Percentiles rank a stretch among this genome's conserved stretches.
phyloP scores from a whole-genome alignment of 2,888 invertebrate species.

The Limnephilus lunatus region DNA sequence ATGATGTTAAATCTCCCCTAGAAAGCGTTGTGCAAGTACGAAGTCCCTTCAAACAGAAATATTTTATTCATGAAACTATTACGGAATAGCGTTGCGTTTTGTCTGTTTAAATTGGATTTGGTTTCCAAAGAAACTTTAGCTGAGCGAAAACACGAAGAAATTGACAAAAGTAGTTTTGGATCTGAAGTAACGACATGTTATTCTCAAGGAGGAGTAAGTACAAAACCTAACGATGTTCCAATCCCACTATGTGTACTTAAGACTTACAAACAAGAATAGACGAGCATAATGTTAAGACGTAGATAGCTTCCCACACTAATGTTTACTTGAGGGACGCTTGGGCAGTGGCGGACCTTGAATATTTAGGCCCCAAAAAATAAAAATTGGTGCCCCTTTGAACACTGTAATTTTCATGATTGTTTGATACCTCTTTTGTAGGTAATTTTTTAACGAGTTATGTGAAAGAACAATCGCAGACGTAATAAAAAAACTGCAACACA shows the following conservation, averaged over 20 bases:
- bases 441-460: not conserved
- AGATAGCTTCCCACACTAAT: not conserved
- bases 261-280: not conserved
- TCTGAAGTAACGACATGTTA: not conserved
- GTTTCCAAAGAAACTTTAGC: constrained; percentile 4
- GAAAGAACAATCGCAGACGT: too few species aligned
- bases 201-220: not conserved
- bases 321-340: not conserved
- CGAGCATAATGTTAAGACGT: not conserved
- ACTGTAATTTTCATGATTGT: not conserved
- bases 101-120: constrained; percentile 24
- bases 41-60: not conserved
- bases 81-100: constrained; percentile 8
- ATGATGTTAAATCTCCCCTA: not conserved
- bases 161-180: not conserved
- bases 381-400: not conserved
- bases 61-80: constrained; percentile 32
- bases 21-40: not conserved
- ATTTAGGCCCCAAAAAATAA: not conserved
- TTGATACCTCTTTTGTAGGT: not conserved
- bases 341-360: not conserved
- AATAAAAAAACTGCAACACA: too few species aligned
- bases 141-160: not conserved
- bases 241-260: not conserved
- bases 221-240: not conserved